phyloP scores from a whole-genome alignment of 2,113 vertebrate genomes.

The Falcunculus frontatus region DNA sequence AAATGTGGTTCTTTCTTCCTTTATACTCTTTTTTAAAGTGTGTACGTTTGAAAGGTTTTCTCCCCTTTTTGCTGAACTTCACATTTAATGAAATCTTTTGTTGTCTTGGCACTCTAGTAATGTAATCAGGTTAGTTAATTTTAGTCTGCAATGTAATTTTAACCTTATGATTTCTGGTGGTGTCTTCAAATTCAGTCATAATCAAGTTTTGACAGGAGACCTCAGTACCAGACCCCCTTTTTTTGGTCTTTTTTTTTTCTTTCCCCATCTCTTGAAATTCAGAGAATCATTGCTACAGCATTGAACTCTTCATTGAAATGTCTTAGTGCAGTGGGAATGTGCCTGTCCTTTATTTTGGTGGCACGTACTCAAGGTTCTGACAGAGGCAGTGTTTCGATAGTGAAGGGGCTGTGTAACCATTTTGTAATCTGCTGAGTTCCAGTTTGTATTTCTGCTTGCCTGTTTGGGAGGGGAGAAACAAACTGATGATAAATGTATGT shows the following conservation, averaged over 20 bases:
- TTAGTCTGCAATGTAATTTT: not conserved
- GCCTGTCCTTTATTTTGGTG: not conserved
- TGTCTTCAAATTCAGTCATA: not conserved
- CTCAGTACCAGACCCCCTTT: not conserved
- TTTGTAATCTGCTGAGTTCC: not conserved
- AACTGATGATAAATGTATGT: slow-evolving; percentile 17
- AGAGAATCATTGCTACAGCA: not conserved
- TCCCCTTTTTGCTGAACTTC: not conserved
- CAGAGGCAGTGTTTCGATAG: not conserved
- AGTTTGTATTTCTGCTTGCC: not conserved
- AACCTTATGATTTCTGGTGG: not conserved
- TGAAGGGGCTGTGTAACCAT: accelerated
- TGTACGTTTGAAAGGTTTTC: not conserved
- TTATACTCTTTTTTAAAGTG: not conserved
- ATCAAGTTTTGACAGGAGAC: not conserved
- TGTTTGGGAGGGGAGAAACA: not conserved
- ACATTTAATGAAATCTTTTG: slow-evolving; percentile 2
- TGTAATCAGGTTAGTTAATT: not conserved
- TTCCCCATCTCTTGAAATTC: not conserved
- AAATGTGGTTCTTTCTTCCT: not conserved
- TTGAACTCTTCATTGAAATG: not conserved
- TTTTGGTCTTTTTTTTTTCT: no score
- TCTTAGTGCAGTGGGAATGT: not conserved
- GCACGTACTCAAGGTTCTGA: not conserved
- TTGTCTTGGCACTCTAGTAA: not conserved